These are phyloP conservation scores for cattle (Bos taurus) DNA, from an alignment of 2,113 vertebrate species.

Conservation along the genomic window ARS-UCD2.0 NC_037331.1:2551501-2552000, in stretches of 20 bases:
- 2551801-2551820: no score
- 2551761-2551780: no score
- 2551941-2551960: not conserved
- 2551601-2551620: not conserved
- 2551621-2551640: not conserved
- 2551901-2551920: not conserved
- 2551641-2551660: not conserved
- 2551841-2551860: no score
- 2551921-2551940: not conserved
- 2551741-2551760: no score
- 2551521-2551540: not conserved
- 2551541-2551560: not conserved
- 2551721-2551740: no score
- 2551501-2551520: not conserved
- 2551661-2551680: not conserved
- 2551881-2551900: not conserved
- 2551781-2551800: rapidly evolving
- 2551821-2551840: no score
- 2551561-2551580: not conserved
- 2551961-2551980: not conserved
- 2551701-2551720: no score
- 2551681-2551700: not conserved
- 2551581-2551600: no score
- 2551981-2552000: no score
- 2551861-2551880: not conserved